Percentiles rank a stretch among this genome's conserved stretches.
phyloP scores from a whole-genome alignment of 2,888 invertebrate genomes.

The Dynastes hyllus region DNA sequence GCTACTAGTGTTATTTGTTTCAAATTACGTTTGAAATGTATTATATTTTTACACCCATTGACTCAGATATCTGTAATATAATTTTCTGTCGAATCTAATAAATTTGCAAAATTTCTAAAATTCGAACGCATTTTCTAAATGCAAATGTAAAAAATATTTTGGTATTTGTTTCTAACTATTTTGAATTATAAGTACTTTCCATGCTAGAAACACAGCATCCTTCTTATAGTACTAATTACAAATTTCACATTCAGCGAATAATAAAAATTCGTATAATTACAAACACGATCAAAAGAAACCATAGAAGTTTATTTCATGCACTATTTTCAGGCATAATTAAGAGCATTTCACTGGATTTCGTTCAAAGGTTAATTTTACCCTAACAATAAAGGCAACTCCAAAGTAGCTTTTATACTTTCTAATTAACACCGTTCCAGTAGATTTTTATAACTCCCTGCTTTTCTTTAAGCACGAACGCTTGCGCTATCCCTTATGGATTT shows the following conservation, averaged over 20 bases:
- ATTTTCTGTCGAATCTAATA: too few relatives aligned
- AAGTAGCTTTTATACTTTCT: slow-evolving; percentile 23
- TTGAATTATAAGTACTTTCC: too few relatives aligned
- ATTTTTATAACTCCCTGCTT: slow-evolving; percentile 11
- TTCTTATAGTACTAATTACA: not conserved
- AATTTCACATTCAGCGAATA: not conserved
- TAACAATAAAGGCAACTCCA: slow-evolving; percentile 15
- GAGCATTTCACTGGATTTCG: slow-evolving; percentile 1
- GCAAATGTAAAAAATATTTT: too few relatives aligned
- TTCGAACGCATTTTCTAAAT: too few relatives aligned
- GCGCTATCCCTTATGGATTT: not conserved
- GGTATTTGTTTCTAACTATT: too few relatives aligned
- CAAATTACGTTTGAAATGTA: too few relatives aligned
- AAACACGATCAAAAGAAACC: not conserved
- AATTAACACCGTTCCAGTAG: slow-evolving; percentile 26
- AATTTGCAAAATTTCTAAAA: too few relatives aligned
- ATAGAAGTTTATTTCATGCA: slow-evolving; percentile 1
- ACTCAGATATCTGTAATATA: too few relatives aligned
- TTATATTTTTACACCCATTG: too few relatives aligned
- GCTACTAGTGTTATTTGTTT: too few relatives aligned
- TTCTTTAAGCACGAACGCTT: slow-evolving; percentile 10
- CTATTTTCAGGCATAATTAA: slow-evolving; percentile 22
- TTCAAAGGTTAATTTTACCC: slow-evolving; percentile 27
- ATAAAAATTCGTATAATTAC: too few relatives aligned
- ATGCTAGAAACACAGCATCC: not conserved